Percentiles rank a stretch among this genome's conserved stretches.
Conservation (phyloP, 1,140 invertebrate genomes). For the Bactericera cockerelli region DNA sequence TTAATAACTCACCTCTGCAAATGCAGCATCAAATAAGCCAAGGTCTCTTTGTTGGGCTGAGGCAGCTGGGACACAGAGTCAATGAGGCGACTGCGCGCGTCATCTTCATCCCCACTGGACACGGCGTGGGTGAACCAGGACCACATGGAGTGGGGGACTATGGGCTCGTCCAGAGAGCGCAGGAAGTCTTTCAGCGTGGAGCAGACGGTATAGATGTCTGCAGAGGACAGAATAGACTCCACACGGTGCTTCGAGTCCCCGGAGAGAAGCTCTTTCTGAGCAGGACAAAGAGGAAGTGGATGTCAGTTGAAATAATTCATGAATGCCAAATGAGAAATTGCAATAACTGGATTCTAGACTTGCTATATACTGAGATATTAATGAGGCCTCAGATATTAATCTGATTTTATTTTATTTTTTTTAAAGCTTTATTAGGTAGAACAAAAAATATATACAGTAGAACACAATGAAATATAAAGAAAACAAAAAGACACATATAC, state of each 20-base stretch:
- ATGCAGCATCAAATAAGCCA: slow-evolving; percentile 72
- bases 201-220: slow-evolving; percentile 65
- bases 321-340: too few relatives aligned
- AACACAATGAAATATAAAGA: too few relatives aligned
- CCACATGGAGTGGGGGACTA: slow-evolving; percentile 60
- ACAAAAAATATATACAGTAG: too few relatives aligned
- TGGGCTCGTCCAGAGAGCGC: slow-evolving; percentile 58
- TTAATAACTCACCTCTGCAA: slow-evolving; percentile 50
- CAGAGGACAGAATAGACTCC: not conserved
- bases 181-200: slow-evolving; percentile 79
- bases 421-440: too few relatives aligned
- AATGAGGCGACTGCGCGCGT: slow-evolving; percentile 40
- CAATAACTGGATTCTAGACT: too few relatives aligned
- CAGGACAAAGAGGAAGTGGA: too few relatives aligned
- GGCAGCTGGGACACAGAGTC: slow-evolving; percentile 57
- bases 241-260: not conserved
- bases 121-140: slow-evolving; percentile 59
- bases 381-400: too few relatives aligned
- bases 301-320: too few relatives aligned
- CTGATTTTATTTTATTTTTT: too few relatives aligned
- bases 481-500: too few relatives aligned
- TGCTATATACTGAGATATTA: too few relatives aligned
- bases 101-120: slow-evolving; percentile 27
- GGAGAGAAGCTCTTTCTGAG: not conserved
- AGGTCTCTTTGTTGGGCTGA: slow-evolving; percentile 67